Conservation (phyloP, 2,113 vertebrate genomes). For the Ibidorhyncha struthersii region DNA sequence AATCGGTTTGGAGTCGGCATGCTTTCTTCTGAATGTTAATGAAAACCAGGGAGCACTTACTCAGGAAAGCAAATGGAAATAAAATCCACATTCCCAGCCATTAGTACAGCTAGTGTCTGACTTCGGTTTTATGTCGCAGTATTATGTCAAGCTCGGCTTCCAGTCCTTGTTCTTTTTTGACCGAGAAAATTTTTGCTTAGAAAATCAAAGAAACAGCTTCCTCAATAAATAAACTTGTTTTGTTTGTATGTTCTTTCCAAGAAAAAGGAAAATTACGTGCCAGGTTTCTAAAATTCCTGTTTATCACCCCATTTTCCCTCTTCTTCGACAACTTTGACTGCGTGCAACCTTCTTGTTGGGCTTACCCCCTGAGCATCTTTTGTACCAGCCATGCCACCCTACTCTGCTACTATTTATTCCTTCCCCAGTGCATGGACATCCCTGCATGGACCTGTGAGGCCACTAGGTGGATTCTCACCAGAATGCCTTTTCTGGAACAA, state of each 20-base stretch:
- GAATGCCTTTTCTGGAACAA: not conserved
- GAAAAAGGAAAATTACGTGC: not conserved
- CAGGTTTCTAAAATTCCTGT: not conserved
- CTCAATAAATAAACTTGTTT: not conserved
- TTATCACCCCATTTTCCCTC: not conserved
- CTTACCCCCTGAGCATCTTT: not conserved
- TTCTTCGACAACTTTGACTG: not conserved
- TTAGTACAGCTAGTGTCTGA: not conserved
- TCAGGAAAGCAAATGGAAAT: slow-evolving; percentile 11
- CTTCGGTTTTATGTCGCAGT: not conserved
- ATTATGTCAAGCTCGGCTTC: not conserved
- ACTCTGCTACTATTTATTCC: not conserved
- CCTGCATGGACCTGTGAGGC: not conserved
- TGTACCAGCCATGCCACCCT: not conserved
- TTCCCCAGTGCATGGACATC: not conserved
- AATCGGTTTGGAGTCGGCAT: not conserved
- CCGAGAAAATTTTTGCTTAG: not conserved
- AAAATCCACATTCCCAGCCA: not conserved
- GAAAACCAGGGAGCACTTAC: not conserved
- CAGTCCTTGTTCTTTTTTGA: not conserved
- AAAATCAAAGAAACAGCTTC: not conserved
- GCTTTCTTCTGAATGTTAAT: slow-evolving; percentile 46
- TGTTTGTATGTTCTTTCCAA: not conserved
- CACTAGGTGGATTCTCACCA: not conserved
- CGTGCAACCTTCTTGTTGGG: not conserved